Base-by-base conservation (phyloP, 2,797 vertebrate species). In the Manis crassicaudata region DNA sequence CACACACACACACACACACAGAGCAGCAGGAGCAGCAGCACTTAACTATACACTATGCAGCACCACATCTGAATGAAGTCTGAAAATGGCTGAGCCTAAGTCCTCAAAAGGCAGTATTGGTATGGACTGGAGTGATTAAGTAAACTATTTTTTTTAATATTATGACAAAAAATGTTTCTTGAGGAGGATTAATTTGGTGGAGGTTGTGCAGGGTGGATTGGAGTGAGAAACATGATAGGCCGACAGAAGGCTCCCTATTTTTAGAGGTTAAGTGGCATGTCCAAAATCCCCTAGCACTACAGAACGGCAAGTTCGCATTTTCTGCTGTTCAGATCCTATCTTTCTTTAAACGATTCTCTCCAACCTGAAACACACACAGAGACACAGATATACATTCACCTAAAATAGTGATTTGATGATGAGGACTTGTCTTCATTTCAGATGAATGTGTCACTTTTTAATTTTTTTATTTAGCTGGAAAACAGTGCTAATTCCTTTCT, bases 151-250 rank as follows among this genome's bases (percentile, higher is more conserved):
- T 27, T 77, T 92, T 68, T 27, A 94, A 83, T 67, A 80, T 85
- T 84, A n/a, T 72, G 62, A 72, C 21, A 94, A 86, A 95, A 95
- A 91, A 68, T 46, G 1, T 91, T 96, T 90, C 58, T 82, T 94
- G 92, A 54, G 25, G 37, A 94, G 79, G 12, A 84, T 77, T 96
- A 46, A 88, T 76, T 77, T 96, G 50, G 52, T 88, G 43, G 27
- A 27, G 10, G 13, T 56, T 83, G 43, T 72, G 9, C 6, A 72
- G 63, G 27, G 11, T 84, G 16, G 32, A 93, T 63, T 93, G 37
- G 73, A 84, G 32, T 75, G 35, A 88, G 5, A 96, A 62, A 92
- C 46, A 79, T 40, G 23, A 82, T 46, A 86, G 27, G 58, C 23
- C 85, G 50, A 79, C 83, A 68, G 21, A 21, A 75, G 23, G 13